These are phyloP conservation scores for Anticlea derivata DNA, from an alignment of 2,888 invertebrate genomes.

Conservation along the genomic window DNA sequence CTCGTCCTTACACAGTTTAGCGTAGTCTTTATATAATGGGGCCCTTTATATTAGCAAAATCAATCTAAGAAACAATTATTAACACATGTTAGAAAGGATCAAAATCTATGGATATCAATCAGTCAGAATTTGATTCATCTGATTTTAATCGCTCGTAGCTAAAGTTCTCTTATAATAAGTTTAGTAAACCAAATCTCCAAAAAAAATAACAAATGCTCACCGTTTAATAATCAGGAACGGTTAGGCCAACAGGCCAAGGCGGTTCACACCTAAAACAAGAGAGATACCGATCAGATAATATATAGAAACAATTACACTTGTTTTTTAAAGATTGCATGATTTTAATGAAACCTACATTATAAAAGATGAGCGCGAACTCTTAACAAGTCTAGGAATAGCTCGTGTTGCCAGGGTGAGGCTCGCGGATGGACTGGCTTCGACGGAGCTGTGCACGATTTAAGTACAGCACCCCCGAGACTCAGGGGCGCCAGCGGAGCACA, in stretches of 20 bases:
- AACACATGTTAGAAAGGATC: neutral
- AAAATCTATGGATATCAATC: neutral
- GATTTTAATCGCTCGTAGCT: neutral
- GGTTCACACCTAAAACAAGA: constrained; percentile 67
- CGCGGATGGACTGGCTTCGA: constrained; percentile 68
- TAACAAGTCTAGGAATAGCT: constrained; percentile 28
- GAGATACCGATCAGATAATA: constrained; percentile 46
- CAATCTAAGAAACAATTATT: too few species aligned
- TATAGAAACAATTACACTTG: constrained; percentile 12
- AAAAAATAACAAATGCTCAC: constrained; percentile 49
- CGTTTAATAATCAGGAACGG: constrained; percentile 48
- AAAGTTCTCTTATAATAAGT: constrained; percentile 12
- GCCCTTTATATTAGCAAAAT: neutral
- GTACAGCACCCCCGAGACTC: constrained; percentile 75
- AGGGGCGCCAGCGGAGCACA: constrained; percentile 75
- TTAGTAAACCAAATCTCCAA: constrained; percentile 19
- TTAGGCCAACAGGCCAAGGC: constrained; percentile 50
- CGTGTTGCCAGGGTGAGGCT: constrained; percentile 56
- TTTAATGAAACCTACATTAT: constrained; percentile 51
- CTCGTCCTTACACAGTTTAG: constrained; percentile 36
- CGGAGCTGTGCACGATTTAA: constrained; percentile 65
- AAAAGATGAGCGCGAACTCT: constrained; percentile 34
- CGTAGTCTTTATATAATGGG: constrained; percentile 28
- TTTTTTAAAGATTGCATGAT: neutral
- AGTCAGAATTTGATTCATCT: neutral